These are phyloP conservation scores for Cebus imitator DNA, from an alignment of 2,113 vertebrate genomes.

Conservation along the genomic window DNA sequence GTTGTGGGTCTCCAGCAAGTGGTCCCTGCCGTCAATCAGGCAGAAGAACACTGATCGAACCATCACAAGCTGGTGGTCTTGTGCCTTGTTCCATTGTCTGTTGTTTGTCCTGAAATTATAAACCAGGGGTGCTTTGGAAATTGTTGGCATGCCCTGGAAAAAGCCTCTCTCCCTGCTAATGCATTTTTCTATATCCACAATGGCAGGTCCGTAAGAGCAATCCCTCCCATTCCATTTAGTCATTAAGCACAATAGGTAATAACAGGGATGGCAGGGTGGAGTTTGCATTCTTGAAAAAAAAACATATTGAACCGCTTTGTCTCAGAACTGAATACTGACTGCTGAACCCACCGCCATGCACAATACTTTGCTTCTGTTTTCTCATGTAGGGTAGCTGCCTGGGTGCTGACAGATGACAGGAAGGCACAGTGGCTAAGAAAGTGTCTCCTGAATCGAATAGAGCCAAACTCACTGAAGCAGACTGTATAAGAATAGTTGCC, in stretches of 20 bases:
- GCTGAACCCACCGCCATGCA: background rate
- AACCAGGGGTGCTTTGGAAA: background rate
- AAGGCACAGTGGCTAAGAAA: background rate
- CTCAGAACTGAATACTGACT: background rate
- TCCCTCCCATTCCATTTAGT: slow-evolving; percentile 28
- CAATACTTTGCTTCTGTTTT: rapidly evolving
- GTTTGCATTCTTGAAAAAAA: background rate
- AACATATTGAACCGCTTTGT: background rate
- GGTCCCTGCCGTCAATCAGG: background rate
- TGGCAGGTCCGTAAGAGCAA: background rate
- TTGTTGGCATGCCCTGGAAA: background rate
- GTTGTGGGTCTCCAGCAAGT: background rate
- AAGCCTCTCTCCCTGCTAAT: slow-evolving; percentile 12
- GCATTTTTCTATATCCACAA: slow-evolving; percentile 33
- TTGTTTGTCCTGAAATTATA: slow-evolving; percentile 63
- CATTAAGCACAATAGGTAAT: background rate
- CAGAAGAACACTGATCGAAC: slow-evolving; percentile 1
- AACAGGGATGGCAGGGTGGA: background rate
- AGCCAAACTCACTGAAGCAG: background rate
- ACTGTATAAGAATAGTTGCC: background rate
- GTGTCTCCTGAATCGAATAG: background rate
- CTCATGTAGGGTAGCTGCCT: background rate
- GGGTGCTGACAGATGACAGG: background rate
- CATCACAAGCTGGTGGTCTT: background rate
- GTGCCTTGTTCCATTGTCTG: background rate